Base-by-base conservation (phyloP, 1,140 invertebrate genomes). In the Aphelenchoides avenae region DNA sequence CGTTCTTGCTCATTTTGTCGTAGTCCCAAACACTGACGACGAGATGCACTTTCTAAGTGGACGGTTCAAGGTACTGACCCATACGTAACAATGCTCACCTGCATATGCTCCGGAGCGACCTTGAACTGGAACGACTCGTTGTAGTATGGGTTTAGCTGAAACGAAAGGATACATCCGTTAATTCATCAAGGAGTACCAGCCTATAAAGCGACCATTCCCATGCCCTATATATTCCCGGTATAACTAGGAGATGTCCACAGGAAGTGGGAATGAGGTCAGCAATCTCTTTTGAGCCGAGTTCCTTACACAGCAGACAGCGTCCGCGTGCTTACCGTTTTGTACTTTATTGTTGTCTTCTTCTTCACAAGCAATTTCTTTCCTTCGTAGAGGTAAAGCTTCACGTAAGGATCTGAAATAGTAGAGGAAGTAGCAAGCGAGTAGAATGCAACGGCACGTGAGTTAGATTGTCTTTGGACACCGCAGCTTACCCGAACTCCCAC, bases 81-180 rank as follows among this genome's bases (percentile, higher is more conserved):
- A 9, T 3, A 66, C 9, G 7, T 15, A 61, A 49, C 22, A 29
- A n/a, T 61, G 4, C 60, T 43, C 42, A 77, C 88, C 71, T 89
- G 86, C 26, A 91, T 85, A 70, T 88, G 86, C 36, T 87, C 84
- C 34, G 81, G 79, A 5, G 82, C 80, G 3, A 84, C 81, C 63
- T 84, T 84, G 73, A 84, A 84, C n/a, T 83, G 81, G 57, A 84
- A 79, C 2, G 82, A 82, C 67, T 84, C 84, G 62, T 84, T 84
- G 73, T 83, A 84, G 18, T 60, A 60, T n/a, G n/a, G n/a, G n/a
- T n/a, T n/a, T n/a, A 3, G 55, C 47, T 26, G 33, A 53, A 60
- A 18, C 1, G 22, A 44, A 58, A n/a, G n/a, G n/a, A n/a, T n/a
- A n/a, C n/a, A n/a, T n/a, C n/a, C n/a, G n/a, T n/a, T n/a, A n/a